Conservation (phyloP, 2,797 vertebrate genomes). For the Epinephelus malabaricus region DNA sequence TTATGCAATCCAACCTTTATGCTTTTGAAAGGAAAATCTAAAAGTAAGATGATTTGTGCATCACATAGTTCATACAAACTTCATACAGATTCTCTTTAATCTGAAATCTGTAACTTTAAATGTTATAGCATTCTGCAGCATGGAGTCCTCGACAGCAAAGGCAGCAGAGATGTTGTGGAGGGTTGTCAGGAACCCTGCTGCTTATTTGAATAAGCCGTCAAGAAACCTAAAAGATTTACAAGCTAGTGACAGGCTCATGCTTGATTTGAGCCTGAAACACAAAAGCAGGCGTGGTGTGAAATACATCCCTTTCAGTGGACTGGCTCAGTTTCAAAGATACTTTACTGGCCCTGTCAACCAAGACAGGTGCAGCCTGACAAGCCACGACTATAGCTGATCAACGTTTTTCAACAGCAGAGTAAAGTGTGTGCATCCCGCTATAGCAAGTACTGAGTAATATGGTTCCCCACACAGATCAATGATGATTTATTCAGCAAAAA, state of each 20-base stretch:
- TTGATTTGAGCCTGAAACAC: slow-evolving; percentile 22
- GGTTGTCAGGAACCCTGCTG: slow-evolving; percentile 17
- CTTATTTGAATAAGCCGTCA: slow-evolving; percentile 12
- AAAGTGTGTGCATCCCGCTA: neutral
- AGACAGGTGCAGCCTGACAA: slow-evolving; percentile 31
- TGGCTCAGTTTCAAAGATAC: neutral
- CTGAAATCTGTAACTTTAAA: slow-evolving; percentile 5
- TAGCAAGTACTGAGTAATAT: neutral
- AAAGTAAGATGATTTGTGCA: neutral
- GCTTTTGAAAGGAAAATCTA: neutral
- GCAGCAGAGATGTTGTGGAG: neutral
- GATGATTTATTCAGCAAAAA: too few species aligned
- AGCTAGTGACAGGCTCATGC: slow-evolving; percentile 12
- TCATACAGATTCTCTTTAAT: slow-evolving; percentile 8
- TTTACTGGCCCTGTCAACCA: slow-evolving; percentile 2
- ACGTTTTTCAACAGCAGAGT: neutral
- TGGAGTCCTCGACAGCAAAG: neutral
- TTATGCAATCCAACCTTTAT: neutral
- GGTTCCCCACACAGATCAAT: neutral
- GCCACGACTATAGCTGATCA: slow-evolving; percentile 8
- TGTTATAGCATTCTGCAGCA: neutral
- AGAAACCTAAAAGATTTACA: neutral
- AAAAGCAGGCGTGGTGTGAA: neutral
- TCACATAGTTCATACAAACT: neutral
- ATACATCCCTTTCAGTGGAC: slow-evolving; percentile 14